Evolutionary conservation across 1,140 invertebrate species (phyloP).

Genomic region (Caenorhabditis briggsae): DNA sequence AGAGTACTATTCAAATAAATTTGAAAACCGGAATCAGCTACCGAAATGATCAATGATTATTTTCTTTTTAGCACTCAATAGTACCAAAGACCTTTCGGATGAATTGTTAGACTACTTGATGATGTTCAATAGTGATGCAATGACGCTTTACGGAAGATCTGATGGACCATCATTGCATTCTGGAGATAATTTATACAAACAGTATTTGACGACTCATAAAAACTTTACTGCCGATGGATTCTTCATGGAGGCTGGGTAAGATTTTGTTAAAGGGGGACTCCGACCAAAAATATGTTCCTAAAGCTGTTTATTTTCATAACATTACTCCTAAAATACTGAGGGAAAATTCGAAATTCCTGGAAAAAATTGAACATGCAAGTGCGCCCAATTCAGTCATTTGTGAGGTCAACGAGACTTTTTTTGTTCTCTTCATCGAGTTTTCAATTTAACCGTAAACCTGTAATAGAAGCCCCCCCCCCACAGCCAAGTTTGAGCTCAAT

Average conservation of each 20-base stretch:
- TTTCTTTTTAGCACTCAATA: constrained; percentile 65
- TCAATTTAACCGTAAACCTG: too few species aligned
- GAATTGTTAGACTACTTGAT: constrained; percentile 71
- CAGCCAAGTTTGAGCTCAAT: too few species aligned
- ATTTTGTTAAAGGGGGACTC: neutral
- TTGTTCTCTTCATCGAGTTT: too few species aligned
- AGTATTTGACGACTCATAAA: constrained; percentile 64
- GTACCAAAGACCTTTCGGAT: constrained; percentile 67
- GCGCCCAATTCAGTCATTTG: too few species aligned
- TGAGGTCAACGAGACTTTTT: too few species aligned
- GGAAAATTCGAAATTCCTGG: too few species aligned
- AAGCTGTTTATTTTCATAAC: too few species aligned
- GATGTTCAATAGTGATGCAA: constrained; percentile 66
- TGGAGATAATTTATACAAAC: constrained; percentile 63
- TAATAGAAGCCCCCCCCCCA: too few species aligned
- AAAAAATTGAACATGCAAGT: too few species aligned
- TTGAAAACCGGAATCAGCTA: neutral
- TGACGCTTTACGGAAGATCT: constrained; percentile 61
- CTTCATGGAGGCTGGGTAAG: constrained; percentile 70
- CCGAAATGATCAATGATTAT: constrained; percentile 40
- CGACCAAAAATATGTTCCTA: too few species aligned
- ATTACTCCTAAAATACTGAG: too few species aligned
- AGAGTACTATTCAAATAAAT: constrained; percentile 7
- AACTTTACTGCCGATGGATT: constrained; percentile 74
- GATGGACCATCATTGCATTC: constrained; percentile 54